Base-by-base conservation (phyloP, 2,113 vertebrate genomes). In the Sphyrna mokarran region DNA sequence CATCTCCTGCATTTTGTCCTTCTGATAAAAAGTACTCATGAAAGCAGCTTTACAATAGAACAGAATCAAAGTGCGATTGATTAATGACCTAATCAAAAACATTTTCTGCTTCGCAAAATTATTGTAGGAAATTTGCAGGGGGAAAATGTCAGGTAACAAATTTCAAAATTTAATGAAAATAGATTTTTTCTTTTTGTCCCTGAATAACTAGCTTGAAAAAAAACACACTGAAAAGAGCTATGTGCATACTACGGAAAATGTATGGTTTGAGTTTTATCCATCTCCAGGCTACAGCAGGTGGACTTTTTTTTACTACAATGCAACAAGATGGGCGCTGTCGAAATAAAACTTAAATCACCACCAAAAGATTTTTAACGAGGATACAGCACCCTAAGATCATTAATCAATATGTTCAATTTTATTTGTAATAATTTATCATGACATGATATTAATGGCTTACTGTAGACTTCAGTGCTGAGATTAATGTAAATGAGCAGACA, bases 351-450 rank as follows among this genome's bases (percentile, higher is more conserved):
- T 98, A 97, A 97, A 98, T 98, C 97, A 97, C 97, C 98, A 98
- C 98, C 98, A 98, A 98, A 98, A 98, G 98, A 98, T 98, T 98
- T 96, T 96, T 97, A 98, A 98, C 98, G 97, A 97, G 97, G 97
- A 98, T 97, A 98, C 98, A 98, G 98, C 98, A 98, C 97, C 98
- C 97, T 97, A 97, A 98, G 98, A 98, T 98, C 98, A 98, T 98
- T 98, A 98, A 98, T 98, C 98, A 98, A 98, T 98, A 98, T 98
- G 98, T 98, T 98, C 97, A 97, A 98, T 98, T 98, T 98, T 98
- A 98, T 98, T 99, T 98, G 98, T 98, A 97, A 98, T 98, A 98
- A 99, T 99, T 99, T 97, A 99, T 99, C 98, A 98, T 98, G 98
- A 98, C 98, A 98, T 97, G 97, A 98, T 98, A 98, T 99, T 98